Percentiles rank a stretch among this genome's conserved stretches.
Conservation (phyloP, 2,888 invertebrate genomes). For the Orthosia gothica region DNA sequence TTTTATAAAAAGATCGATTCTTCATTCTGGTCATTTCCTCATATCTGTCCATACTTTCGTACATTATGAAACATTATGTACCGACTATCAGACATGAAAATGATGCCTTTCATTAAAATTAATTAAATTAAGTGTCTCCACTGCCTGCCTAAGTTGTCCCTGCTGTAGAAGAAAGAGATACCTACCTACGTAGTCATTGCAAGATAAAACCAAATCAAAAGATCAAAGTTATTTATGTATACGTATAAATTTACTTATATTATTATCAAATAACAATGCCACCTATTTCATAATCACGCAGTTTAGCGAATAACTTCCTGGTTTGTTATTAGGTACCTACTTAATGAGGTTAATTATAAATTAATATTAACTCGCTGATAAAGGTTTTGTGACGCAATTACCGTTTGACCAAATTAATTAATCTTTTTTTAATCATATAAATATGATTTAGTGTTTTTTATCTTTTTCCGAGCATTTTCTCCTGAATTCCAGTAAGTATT, state of each 20-base stretch:
- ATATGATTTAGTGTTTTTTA: neutral
- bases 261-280: slow-evolving; percentile 16
- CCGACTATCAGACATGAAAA: too few relatives aligned
- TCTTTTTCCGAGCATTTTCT: neutral
- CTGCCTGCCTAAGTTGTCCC: neutral
- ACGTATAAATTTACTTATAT: neutral
- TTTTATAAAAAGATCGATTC: too few relatives aligned
- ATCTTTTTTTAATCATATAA: neutral
- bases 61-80: too few relatives aligned
- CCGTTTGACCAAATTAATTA: neutral
- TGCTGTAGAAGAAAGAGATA: neutral
- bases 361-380: neutral
- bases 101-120: neutral
- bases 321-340: neutral
- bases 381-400: slow-evolving; percentile 14
- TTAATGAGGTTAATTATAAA: too few relatives aligned
- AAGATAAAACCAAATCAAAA: slow-evolving; percentile 39
- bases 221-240: slow-evolving; percentile 32
- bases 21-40: too few relatives aligned
- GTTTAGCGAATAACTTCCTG: slow-evolving; percentile 24
- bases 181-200: neutral
- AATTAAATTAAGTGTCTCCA: neutral
- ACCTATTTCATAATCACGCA: slow-evolving; percentile 31
- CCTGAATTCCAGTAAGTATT: too few relatives aligned
- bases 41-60: too few relatives aligned